Evolutionary conservation across 2,797 vertebrate genomes (phyloP).

Genomic region (Coilia nasus): DNA sequence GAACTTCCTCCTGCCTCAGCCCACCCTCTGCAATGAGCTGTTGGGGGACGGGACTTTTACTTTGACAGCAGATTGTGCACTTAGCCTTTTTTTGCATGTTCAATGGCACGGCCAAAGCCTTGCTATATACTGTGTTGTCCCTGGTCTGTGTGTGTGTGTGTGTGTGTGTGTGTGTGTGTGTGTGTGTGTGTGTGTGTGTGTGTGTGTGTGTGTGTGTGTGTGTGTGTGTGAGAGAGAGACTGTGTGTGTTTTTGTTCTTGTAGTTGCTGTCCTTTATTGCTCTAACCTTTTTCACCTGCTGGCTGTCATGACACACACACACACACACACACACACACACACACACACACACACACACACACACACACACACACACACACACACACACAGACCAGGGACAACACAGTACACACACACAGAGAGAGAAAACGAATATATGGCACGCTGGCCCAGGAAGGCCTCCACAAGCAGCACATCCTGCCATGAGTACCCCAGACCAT

Average conservation of each 20-base stretch:
- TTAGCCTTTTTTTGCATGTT: constrained; percentile 5
- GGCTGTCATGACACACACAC: background rate
- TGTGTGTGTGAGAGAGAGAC: background rate
- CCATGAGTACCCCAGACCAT: too few relatives aligned
- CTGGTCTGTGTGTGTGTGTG: background rate
- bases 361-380: constrained; percentile 29
- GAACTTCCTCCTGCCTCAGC: background rate
- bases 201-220: background rate
- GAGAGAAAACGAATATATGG: too few relatives aligned
- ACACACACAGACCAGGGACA: background rate
- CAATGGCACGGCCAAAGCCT: background rate
- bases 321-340: background rate
- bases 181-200: background rate
- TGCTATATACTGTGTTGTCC: background rate
- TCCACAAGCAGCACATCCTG: too few relatives aligned
- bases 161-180: background rate
- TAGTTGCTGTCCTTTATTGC: constrained; percentile 42
- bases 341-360: constrained; percentile 40
- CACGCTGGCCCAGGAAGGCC: too few relatives aligned
- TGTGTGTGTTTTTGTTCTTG: background rate
- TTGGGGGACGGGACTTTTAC: background rate
- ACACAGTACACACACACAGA: background rate
- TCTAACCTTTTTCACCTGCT: constrained; percentile 45
- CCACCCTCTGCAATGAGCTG: background rate
- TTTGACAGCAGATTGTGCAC: background rate